phyloP scores from a whole-genome alignment of 2,797 vertebrate species.

The Neomorphus geoffroyi region DNA sequence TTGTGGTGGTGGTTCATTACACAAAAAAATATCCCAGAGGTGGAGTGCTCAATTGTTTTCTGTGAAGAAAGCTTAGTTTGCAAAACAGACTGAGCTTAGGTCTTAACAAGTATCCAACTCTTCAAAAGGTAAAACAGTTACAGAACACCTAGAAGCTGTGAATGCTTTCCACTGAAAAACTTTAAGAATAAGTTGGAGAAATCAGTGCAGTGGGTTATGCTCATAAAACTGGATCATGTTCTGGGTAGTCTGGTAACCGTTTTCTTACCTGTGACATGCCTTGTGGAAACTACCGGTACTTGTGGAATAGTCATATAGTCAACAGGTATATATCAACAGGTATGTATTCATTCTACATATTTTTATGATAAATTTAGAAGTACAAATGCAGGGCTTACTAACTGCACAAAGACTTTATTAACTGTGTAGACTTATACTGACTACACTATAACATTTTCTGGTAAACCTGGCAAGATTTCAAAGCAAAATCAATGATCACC shows the following conservation, averaged over 20 bases:
- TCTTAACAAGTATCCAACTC: accelerated
- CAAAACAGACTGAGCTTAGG: neutral
- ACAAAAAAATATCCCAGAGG: neutral
- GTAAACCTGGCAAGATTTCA: neutral
- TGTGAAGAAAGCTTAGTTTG: neutral
- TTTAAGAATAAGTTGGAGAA: neutral
- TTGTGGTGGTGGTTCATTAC: neutral
- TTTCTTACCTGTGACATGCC: neutral
- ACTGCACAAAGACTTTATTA: neutral
- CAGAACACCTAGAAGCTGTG: neutral
- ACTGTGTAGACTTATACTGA: neutral
- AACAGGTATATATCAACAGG: neutral
- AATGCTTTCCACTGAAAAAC: neutral
- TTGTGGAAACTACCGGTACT: neutral
- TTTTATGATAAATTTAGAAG: neutral
- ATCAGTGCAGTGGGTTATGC: neutral
- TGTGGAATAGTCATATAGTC: neutral
- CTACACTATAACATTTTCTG: neutral
- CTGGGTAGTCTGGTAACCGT: neutral
- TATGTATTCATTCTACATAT: neutral
- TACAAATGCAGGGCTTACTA: neutral
- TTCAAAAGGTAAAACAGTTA: neutral
- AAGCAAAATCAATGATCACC: neutral
- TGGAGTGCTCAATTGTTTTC: neutral
- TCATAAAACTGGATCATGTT: neutral